A percentile compares a stretch with the other conserved stretches of the same genome.
These are phyloP conservation scores for Nemurella pictetii DNA, from an alignment of 2,888 invertebrate species.

Conservation along the genomic window DNA sequence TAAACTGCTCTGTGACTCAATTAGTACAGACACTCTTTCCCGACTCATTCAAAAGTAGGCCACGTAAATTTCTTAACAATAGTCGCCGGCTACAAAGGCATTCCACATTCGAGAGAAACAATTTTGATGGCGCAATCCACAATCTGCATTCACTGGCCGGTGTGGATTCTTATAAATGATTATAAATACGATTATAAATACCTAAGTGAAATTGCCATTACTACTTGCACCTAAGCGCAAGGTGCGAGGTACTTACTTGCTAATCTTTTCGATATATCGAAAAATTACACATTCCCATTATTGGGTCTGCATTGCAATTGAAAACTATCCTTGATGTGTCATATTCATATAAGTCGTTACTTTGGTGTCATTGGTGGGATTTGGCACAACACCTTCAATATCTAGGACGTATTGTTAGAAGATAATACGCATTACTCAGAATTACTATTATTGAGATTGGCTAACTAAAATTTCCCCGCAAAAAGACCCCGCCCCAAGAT, in stretches of 20 bases:
- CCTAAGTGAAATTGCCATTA: too few species aligned
- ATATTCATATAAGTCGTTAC: neutral
- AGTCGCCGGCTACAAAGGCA: neutral
- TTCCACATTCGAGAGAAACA: neutral
- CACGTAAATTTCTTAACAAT: neutral
- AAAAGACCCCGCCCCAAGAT: neutral
- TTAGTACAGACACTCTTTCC: neutral
- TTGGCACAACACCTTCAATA: neutral
- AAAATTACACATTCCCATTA: neutral
- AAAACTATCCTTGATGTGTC: neutral
- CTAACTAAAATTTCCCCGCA: neutral
- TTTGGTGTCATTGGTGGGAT: neutral
- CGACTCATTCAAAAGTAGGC: slow-evolving; percentile 13
- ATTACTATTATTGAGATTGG: neutral
- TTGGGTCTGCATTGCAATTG: neutral
- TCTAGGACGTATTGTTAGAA: neutral
- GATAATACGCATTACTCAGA: neutral
- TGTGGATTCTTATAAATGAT: neutral
- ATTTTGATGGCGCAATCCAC: neutral
- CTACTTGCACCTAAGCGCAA: too few species aligned
- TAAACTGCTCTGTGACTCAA: neutral
- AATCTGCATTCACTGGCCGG: too few species aligned
- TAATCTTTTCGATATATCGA: neutral
- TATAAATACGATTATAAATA: neutral
- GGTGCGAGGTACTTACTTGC: neutral